A percentile compares a stretch with the other conserved stretches of the same genome.
Evolutionary conservation across 2,888 invertebrate genomes (phyloP).

Genomic region (Ophion ventricosus): DNA sequence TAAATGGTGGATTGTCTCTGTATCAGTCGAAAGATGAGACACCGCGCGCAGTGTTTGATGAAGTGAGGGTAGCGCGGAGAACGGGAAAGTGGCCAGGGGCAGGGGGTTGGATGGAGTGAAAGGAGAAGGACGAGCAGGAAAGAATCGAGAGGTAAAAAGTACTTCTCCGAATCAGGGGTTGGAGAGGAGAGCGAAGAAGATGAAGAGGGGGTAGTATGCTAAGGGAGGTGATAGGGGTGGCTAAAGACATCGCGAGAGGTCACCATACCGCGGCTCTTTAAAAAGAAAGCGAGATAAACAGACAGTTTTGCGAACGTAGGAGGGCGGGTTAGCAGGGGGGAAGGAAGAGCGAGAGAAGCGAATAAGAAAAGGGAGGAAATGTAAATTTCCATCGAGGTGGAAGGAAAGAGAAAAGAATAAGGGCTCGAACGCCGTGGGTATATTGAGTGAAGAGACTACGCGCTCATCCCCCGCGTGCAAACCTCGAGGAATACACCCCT

Average conservation of each 20-base stretch:
- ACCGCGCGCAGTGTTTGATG: conserved; percentile 66
- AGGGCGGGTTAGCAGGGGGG: conserved; percentile 48
- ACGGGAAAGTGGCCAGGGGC: conserved; percentile 39
- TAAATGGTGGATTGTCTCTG: conserved; percentile 81
- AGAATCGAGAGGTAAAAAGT: conserved; percentile 57
- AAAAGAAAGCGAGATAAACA: conserved; percentile 83
- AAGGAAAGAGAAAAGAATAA: conserved; percentile 82
- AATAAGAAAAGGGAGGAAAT: conserved; percentile 79
- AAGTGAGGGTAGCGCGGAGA: conserved; percentile 39
- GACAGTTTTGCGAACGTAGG: conserved; percentile 78
- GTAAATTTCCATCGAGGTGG: conserved; percentile 83
- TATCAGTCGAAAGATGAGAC: conserved; percentile 72
- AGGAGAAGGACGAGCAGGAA: conserved; percentile 38
- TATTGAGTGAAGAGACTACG: conserved; percentile 78
- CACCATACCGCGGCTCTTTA: conserved; percentile 79
- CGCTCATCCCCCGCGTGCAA: conserved; percentile 58
- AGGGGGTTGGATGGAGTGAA: conserved; percentile 52
- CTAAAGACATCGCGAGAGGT: conserved; percentile 67
- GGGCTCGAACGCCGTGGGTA: conserved; percentile 79
- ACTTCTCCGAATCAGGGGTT: conserved; percentile 23
- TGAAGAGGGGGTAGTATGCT: conserved; percentile 26
- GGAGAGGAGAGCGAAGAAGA: conserved; percentile 40
- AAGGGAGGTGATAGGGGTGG: conserved; percentile 48
- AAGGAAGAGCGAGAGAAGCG: conserved; percentile 47
- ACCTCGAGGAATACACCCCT: conserved; percentile 49